Evolutionary conservation across 2,113 vertebrate species (phyloP).

Genomic region (Jacana jacana): DNA sequence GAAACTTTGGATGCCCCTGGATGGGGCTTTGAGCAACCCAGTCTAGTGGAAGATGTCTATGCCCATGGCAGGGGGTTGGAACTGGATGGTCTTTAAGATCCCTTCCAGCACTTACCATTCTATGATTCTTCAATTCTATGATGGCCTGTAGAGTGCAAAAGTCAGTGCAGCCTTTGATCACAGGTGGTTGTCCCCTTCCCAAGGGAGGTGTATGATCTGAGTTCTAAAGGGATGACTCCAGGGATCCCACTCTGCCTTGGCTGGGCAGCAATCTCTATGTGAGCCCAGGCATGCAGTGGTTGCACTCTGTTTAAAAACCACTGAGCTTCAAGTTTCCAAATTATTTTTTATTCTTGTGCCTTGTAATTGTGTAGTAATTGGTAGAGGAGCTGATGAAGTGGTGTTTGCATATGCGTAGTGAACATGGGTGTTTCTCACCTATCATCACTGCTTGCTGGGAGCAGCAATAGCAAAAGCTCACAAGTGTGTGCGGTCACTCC

Average conservation of each 20-base stretch:
- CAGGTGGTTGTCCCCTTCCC: fast-evolving
- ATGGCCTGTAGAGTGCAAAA: neutral
- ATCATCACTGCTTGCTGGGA: neutral
- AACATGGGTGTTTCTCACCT: neutral
- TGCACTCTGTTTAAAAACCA: neutral
- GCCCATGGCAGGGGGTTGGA: no score
- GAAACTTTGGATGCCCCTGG: no score
- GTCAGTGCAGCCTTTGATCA: neutral
- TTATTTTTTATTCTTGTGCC: neutral
- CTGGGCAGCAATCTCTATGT: fast-evolving
- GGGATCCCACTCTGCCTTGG: neutral
- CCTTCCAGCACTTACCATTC: no score
- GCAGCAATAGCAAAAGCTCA: neutral
- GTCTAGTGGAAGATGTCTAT: no score
- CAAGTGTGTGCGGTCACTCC: neutral
- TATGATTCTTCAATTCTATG: no score
- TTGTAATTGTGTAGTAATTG: neutral
- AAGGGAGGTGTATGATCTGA: neutral
- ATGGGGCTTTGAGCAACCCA: no score
- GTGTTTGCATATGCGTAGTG: neutral
- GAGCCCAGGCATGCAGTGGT: neutral
- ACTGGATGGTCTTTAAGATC: no score
- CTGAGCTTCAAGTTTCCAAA: neutral
- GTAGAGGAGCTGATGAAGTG: neutral
- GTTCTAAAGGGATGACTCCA: neutral